Evolutionary conservation across 1,140 invertebrate species (phyloP).

Genomic region (Pararge aegeria): DNA sequence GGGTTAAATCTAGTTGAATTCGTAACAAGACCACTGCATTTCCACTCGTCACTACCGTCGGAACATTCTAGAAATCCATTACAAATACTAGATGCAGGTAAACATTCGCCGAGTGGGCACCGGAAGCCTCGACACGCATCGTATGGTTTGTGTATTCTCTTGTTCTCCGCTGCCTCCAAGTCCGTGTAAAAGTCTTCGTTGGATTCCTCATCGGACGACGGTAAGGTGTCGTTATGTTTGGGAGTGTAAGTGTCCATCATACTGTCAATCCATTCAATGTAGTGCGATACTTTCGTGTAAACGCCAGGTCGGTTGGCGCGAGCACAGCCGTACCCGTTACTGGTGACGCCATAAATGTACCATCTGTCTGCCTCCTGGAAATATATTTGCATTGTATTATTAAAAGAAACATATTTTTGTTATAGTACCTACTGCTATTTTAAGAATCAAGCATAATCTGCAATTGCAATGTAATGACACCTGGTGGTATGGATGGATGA

Average conservation of each 20-base stretch:
- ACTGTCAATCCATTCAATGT: conserved; percentile 87
- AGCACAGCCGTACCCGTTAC: conserved; percentile 93
- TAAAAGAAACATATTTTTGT: not conserved
- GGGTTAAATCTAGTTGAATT: conserved; percentile 49
- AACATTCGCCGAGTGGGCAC: conserved; percentile 88
- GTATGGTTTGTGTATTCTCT: conserved; percentile 44
- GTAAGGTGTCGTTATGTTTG: conserved; percentile 37
- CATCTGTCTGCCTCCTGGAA: conserved; percentile 80
- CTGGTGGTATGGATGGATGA: no score
- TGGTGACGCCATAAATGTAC: conserved; percentile 87
- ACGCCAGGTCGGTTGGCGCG: conserved; percentile 91
- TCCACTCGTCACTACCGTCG: conserved; percentile 86
- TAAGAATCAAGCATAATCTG: no score
- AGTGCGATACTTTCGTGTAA: conserved; percentile 92
- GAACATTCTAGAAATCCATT: conserved; percentile 89
- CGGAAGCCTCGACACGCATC: conserved; percentile 84
- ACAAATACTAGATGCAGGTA: conserved; percentile 85
- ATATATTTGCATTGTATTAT: not conserved
- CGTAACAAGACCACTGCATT: conserved; percentile 53
- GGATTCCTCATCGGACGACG: conserved; percentile 44
- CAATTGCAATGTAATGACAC: no score
- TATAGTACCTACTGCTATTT: no score
- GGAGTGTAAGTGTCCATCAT: conserved; percentile 69
- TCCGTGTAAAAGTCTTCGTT: conserved; percentile 72
- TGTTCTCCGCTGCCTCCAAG: conserved; percentile 70